Evolutionary conservation across 2,113 vertebrate genomes (phyloP).

Genomic region (Eretmochelys imbricata): DNA sequence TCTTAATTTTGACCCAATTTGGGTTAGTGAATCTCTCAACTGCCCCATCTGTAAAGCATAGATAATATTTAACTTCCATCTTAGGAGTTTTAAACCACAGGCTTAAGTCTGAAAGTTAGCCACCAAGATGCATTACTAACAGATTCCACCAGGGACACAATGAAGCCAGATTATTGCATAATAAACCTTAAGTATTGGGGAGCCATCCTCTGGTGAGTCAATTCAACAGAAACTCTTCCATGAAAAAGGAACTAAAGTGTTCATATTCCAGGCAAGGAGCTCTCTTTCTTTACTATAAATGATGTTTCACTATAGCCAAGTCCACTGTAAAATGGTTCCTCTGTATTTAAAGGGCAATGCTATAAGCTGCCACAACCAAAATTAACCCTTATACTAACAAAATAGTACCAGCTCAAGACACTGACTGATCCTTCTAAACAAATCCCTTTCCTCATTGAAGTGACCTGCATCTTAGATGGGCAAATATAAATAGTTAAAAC

Average conservation of each 20-base stretch:
- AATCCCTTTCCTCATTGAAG: not conserved
- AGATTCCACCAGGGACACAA: not conserved
- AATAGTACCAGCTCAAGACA: not conserved
- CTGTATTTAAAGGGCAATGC: not conserved
- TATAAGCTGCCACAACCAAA: not conserved
- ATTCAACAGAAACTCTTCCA: not conserved
- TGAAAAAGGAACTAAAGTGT: not conserved
- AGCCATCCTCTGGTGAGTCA: not conserved
- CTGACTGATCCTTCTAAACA: not conserved
- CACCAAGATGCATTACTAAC: not conserved
- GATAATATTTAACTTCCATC: not conserved
- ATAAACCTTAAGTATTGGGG: not conserved
- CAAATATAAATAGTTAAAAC: not conserved
- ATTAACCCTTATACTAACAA: not conserved
- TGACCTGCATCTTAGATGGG: not conserved
- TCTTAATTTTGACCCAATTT: not conserved
- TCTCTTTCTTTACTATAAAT: not conserved
- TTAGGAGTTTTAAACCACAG: slow-evolving; percentile 28
- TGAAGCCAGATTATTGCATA: not conserved
- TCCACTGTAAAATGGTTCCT: not conserved
- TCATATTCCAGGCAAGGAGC: not conserved
- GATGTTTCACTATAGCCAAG: not conserved
- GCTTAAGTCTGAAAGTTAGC: not conserved
- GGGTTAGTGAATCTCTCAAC: not conserved
- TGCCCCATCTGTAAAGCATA: rapidly evolving